Conservation (phyloP, 2,888 invertebrate species). For the Odontothrips loti region DNA sequence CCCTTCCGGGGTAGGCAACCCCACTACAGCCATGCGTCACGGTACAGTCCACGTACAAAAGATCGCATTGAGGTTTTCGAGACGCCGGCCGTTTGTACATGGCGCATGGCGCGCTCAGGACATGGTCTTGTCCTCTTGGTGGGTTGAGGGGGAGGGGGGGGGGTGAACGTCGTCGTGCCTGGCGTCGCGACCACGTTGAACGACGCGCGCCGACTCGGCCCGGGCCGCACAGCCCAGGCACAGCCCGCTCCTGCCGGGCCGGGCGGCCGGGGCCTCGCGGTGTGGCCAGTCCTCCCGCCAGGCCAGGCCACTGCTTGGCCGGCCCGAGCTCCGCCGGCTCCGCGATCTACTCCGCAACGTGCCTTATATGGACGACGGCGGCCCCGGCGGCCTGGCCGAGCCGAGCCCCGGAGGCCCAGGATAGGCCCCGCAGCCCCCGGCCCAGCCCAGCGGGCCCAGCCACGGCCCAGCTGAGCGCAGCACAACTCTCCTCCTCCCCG, state of each 20-base stretch:
- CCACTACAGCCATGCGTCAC: too few relatives aligned
- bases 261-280: conserved; percentile 36
- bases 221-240: too few relatives aligned
- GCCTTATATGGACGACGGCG: neutral
- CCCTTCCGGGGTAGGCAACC: too few relatives aligned
- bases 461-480: conserved; percentile 38
- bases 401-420: too few relatives aligned
- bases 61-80: too few relatives aligned
- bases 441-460: conserved; percentile 39
- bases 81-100: too few relatives aligned
- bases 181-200: neutral
- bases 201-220: too few relatives aligned
- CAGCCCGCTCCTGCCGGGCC: too few relatives aligned
- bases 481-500: neutral
- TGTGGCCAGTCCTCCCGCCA: conserved; percentile 49
- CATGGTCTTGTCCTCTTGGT: too few relatives aligned
- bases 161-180: neutral
- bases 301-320: conserved; percentile 53
- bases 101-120: too few relatives aligned
- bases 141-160: neutral
- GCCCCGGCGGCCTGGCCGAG: neutral
- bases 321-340: neutral
- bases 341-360: conserved; percentile 31
- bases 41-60: too few relatives aligned
- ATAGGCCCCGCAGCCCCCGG: too few relatives aligned